Base-by-base conservation (phyloP, 2,113 vertebrate genomes). In the Pelmatolapia mariae region DNA sequence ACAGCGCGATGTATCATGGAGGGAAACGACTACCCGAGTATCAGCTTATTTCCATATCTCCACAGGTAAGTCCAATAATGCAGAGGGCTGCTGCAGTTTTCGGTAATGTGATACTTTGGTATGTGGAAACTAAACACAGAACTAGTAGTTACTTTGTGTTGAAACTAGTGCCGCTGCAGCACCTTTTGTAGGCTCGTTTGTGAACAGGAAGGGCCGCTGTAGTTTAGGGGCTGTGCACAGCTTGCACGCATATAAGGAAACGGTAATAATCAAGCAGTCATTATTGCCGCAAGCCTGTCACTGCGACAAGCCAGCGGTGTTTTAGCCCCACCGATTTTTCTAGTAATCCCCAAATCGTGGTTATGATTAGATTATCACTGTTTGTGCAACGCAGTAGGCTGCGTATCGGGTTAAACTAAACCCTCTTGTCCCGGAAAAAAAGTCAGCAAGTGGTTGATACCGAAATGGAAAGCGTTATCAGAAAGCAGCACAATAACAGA, bases 31-130 rank as follows among this genome's bases (percentile, higher is more conserved):
- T 84, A 38, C 24, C 50, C 43, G 47, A 87, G 43, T 50, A 38
- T 86, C 52, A 90, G 84, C 81, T 91, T 94, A 92, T 94, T 95
- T 63, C 91, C 94, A 57, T 90, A 78, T 85, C 92, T 96, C 18
- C 85, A 43, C 86, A 94, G 95, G 96, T 97, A 88, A 91, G 95
- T 90, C 38, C 19, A 9, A 47, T 43, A 9, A 26, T 38, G 31
- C 33, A 73, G 40, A 80, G 26, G 18, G 11, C 76, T 52, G 22
- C 57, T 40, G 18, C 7, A 8, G 19, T 71, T 86, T 5, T 84
- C 31, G 84, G 89, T 87, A 84, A 89, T 68, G n/a, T 57, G 83
- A 91, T 50, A 71, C 82, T 47, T 92, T 85, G 86, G 80, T 81
- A 13, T 86, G 83, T 86, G 31, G 38, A 76, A 57, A 45, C 38